A percentile compares a stretch with the other conserved stretches of the same genome.
phyloP scores from a whole-genome alignment of 2,113 vertebrate species.

The Prochilodus magdalenae region DNA sequence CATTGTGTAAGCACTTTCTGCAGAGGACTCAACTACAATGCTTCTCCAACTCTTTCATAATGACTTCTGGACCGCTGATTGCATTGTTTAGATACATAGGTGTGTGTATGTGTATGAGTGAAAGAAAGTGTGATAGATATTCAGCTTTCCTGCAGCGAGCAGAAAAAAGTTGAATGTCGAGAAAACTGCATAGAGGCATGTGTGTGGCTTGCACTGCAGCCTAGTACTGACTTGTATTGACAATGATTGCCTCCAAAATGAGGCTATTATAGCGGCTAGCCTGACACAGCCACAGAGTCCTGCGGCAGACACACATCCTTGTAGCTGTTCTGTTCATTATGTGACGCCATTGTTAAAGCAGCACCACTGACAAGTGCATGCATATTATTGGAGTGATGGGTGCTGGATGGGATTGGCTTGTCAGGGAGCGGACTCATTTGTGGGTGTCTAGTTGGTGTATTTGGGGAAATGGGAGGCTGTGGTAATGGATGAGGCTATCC shows the following conservation, averaged over 20 bases:
- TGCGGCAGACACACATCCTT: conserved; percentile 56
- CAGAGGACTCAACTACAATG: neutral
- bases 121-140: neutral
- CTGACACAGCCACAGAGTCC: conserved; percentile 77
- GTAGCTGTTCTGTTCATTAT: conserved; percentile 70
- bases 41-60: conserved; percentile 1
- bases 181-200: neutral
- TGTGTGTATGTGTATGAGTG: conserved; percentile 53
- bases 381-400: conserved; percentile 70
- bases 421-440: conserved; percentile 72
- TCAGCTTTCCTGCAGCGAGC: conserved; percentile 67
- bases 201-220: conserved; percentile 40
- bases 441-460: conserved; percentile 60
- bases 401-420: conserved; percentile 66
- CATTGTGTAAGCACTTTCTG: conserved; percentile 85
- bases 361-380: conserved; percentile 69
- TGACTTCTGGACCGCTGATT: neutral
- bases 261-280: conserved; percentile 86
- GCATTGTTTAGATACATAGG: neutral
- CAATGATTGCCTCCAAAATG: conserved; percentile 92
- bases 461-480: conserved; percentile 30
- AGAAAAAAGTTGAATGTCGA: neutral
- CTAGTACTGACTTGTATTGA: conserved; percentile 86
- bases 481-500: conserved; percentile 72
- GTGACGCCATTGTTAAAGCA: conserved; percentile 70